Conservation (phyloP, 2,113 vertebrate species). For the Chionomys nivalis region DNA sequence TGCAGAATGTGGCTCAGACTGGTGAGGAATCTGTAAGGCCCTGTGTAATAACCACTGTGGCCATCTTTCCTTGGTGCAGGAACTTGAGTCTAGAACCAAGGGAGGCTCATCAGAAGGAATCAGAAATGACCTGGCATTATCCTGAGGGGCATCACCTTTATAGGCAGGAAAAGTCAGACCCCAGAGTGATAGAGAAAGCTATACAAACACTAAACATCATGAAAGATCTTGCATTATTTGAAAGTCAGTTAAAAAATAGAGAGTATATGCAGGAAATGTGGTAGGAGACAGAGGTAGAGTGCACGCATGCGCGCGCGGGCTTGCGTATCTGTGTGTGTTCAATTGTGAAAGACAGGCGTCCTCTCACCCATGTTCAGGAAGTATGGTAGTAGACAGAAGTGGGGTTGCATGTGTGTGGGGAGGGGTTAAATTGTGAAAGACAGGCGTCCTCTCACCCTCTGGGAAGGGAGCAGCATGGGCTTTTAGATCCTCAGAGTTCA, state of each 20-base stretch:
- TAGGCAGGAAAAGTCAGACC: background rate
- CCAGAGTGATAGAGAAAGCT: background rate
- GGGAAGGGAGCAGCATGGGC: background rate
- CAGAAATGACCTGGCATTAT: background rate
- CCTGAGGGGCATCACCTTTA: no score
- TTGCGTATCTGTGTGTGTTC: no score
- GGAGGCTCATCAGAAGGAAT: background rate
- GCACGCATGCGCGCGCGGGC: no score
- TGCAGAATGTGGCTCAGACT: background rate
- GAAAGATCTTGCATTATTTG: background rate
- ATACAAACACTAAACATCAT: background rate
- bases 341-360: background rate
- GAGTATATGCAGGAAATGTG: background rate
- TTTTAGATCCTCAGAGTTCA: background rate
- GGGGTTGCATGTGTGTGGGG: background rate
- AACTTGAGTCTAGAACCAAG: background rate
- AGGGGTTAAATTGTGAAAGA: background rate
- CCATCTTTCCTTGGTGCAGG: background rate
- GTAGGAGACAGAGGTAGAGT: background rate
- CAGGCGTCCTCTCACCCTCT: background rate
- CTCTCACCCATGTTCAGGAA: background rate
- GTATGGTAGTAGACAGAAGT: background rate
- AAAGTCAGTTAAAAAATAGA: background rate
- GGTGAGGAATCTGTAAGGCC: background rate
- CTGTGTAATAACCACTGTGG: background rate